Evolutionary conservation across 2,113 vertebrate genomes (phyloP).

Genomic region (Strix uralensis): DNA sequence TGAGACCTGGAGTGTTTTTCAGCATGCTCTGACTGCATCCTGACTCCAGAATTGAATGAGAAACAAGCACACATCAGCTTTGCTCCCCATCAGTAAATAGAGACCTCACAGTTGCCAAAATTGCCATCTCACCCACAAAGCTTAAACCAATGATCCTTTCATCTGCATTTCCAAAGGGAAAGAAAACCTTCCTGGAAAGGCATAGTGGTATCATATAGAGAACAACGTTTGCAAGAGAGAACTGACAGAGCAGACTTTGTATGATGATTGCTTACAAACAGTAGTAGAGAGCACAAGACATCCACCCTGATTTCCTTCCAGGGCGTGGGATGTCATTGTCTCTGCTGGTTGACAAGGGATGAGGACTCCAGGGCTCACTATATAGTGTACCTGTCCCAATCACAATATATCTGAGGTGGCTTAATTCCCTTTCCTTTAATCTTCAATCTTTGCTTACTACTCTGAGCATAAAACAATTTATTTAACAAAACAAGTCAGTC

Average conservation of each 20-base stretch:
- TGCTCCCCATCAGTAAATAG: not conserved
- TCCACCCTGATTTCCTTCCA: not conserved
- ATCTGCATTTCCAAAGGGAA: not conserved
- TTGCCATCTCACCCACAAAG: not conserved
- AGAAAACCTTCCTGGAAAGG: not conserved
- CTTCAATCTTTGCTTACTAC: not conserved
- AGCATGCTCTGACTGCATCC: not conserved
- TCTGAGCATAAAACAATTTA: not conserved
- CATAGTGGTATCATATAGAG: not conserved
- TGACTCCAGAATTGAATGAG: not conserved
- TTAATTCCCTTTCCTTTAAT: not conserved
- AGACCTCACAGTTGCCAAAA: not conserved
- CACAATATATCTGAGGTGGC: not conserved
- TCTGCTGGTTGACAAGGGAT: not conserved
- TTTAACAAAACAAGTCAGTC: not conserved
- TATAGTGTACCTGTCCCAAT: not conserved
- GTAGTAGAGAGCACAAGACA: not conserved
- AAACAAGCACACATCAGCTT: not conserved
- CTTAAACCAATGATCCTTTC: not conserved
- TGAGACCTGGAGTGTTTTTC: not conserved
- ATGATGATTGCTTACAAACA: not conserved
- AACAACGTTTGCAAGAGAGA: too few relatives aligned
- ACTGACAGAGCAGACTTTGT: not conserved
- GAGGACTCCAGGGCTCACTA: not conserved
- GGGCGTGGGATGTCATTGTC: not conserved